A percentile compares a stretch with the other conserved stretches of the same genome.
phyloP scores from a whole-genome alignment of 2,113 vertebrate genomes.

The Ictidomys tridecemlineatus region DNA sequence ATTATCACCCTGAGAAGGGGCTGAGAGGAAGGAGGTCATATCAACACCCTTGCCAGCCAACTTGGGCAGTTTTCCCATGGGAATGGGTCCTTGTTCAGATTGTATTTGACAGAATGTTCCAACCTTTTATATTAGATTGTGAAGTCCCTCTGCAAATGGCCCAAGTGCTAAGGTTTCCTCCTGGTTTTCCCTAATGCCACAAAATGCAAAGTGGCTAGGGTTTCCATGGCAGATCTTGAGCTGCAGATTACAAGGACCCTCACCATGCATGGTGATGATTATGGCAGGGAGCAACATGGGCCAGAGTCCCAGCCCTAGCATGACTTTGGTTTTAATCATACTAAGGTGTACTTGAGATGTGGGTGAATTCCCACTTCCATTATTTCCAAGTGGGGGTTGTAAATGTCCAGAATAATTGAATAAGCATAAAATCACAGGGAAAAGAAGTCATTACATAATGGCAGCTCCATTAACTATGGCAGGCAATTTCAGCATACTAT shows the following conservation, averaged over 20 bases:
- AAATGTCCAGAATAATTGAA: background rate
- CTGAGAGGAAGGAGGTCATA: too few relatives aligned
- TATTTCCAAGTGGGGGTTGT: background rate
- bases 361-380: too few relatives aligned
- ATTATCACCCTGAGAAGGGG: too few relatives aligned
- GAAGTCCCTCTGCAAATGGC: conserved; percentile 9
- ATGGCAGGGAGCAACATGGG: fast-evolving
- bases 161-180: background rate
- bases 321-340: background rate
- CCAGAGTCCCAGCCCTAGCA: background rate
- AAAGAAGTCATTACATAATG: background rate
- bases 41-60: too few relatives aligned
- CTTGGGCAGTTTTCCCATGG: too few relatives aligned
- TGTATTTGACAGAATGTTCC: conserved; percentile 56
- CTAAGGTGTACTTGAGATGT: background rate
- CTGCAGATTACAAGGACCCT: background rate
- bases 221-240: background rate
- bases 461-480: background rate
- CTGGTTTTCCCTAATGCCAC: background rate
- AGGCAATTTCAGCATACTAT: background rate
- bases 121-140: conserved; percentile 58
- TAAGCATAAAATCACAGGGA: background rate
- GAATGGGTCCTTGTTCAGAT: too few relatives aligned
- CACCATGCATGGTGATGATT: too few relatives aligned
- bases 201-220: background rate